Percentiles rank a stretch among this genome's conserved stretches.
Evolutionary conservation across 2,113 vertebrate species (phyloP).

Genomic region (Brevimyrus niger): DNA sequence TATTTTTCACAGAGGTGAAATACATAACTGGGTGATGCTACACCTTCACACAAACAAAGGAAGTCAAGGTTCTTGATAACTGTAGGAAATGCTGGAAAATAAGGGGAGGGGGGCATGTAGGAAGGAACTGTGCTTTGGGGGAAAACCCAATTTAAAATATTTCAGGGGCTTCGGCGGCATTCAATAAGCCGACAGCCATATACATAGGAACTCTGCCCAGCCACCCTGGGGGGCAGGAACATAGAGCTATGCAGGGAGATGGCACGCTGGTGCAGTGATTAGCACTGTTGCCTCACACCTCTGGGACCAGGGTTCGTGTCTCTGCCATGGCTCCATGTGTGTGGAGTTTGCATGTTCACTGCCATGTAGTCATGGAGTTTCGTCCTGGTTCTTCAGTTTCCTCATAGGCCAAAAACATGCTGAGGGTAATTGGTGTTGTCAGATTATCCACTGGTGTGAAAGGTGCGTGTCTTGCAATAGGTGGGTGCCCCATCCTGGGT

Average conservation of each 20-base stretch:
- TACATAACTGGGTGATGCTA: not conserved
- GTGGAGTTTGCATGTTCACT: not conserved
- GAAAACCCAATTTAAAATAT: constrained; percentile 18
- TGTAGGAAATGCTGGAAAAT: not conserved
- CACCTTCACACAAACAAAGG: not conserved
- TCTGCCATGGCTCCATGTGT: not conserved
- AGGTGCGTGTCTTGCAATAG: not conserved
- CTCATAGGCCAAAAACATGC: not conserved
- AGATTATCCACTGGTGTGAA: not conserved
- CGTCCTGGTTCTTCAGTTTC: not conserved
- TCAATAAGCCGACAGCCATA: no score
- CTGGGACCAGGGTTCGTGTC: not conserved
- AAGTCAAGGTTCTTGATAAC: not conserved
- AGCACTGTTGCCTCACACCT: not conserved
- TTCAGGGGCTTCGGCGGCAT: not conserved
- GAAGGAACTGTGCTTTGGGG: not conserved
- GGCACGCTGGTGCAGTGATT: not conserved
- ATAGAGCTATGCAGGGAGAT: no score
- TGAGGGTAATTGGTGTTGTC: not conserved
- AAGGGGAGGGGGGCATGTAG: not conserved
- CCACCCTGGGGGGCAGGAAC: no score
- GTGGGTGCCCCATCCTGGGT: not conserved
- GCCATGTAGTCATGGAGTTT: not conserved
- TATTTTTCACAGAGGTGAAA: not conserved
- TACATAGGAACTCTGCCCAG: no score